Conservation (phyloP, 2,113 vertebrate species). For the Mirounga angustirostris region DNA sequence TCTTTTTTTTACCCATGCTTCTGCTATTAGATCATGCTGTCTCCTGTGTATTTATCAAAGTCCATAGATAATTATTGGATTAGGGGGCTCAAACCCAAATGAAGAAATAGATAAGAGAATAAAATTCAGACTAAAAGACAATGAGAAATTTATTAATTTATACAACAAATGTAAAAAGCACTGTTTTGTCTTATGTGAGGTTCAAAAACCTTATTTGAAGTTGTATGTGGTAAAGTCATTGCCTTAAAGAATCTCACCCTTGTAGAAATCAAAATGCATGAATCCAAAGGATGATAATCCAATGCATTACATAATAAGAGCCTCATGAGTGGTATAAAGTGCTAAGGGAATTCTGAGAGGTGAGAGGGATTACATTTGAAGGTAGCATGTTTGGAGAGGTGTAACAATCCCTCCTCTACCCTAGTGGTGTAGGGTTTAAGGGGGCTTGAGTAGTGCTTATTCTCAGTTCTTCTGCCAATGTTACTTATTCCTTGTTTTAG, state of each 20-base stretch:
- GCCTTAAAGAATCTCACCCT: background rate
- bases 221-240: background rate
- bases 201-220: background rate
- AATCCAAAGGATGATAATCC: background rate
- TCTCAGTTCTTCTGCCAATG: background rate
- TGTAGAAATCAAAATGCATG: slow-evolving; percentile 7
- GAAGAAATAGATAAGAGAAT: background rate
- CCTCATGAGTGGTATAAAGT: background rate
- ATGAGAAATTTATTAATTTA: background rate
- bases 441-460: no score
- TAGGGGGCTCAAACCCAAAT: background rate
- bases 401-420: background rate
- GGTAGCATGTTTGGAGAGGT: background rate
- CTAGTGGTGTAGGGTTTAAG: background rate
- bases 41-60: background rate
- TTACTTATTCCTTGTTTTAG: background rate
- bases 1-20: background rate
- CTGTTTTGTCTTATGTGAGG: background rate
- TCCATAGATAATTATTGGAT: background rate
- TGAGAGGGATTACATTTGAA: background rate
- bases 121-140: background rate
- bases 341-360: background rate
- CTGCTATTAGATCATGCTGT: background rate
- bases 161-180: background rate
- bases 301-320: background rate